Evolutionary conservation across 2,888 invertebrate species (phyloP).

Genomic region (Exocentrus adspersus): DNA sequence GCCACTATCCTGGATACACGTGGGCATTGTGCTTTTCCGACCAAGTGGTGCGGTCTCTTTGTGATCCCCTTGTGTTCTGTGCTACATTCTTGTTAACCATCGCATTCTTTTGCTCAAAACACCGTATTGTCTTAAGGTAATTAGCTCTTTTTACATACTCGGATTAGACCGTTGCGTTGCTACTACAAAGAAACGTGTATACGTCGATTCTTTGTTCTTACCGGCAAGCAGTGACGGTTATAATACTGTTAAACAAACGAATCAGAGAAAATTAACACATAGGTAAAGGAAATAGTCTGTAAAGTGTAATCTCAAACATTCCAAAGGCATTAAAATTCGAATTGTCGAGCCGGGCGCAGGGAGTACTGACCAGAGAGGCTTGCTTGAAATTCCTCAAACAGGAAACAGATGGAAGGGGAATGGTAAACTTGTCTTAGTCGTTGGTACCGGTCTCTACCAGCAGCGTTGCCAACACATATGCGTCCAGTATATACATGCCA

Average conservation of each 20-base stretch:
- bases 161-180: conserved; percentile 6
- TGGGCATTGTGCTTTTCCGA: conserved; percentile 12
- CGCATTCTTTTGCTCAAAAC: background rate
- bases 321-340: background rate
- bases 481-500: no score
- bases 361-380: conserved; percentile 2
- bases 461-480: conserved; percentile 4
- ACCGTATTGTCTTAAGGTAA: conserved; percentile 24
- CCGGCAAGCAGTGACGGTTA: conserved; percentile 10
- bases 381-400: conserved; percentile 13
- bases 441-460: background rate
- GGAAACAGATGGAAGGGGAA: conserved; percentile 23
- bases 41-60: conserved; percentile 13
- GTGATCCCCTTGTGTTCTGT: conserved; percentile 11
- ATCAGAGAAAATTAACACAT: background rate
- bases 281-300: background rate
- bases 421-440: conserved; percentile 11
- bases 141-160: conserved; percentile 18
- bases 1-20: background rate
- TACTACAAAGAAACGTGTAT: conserved; percentile 1
- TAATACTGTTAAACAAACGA: conserved; percentile 1
- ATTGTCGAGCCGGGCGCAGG: background rate
- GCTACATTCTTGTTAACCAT: background rate
- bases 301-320: background rate
- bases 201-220: conserved; percentile 3